Conservation (phyloP, 2,797 vertebrate species). For the Danio albolineatus region DNA sequence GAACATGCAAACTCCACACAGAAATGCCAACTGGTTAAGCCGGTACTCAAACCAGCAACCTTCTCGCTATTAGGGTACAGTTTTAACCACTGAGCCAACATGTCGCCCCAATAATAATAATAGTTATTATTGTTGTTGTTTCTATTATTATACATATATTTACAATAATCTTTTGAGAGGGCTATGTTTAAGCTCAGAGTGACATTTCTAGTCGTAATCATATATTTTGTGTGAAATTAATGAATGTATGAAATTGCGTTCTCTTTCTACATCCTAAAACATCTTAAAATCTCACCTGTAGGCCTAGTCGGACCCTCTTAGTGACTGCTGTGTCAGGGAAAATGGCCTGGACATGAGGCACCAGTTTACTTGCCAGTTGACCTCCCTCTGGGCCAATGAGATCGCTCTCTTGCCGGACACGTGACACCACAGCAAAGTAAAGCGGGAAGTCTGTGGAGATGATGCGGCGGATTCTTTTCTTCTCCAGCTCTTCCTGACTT, state of each 20-base stretch:
- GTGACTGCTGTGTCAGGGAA: slow-evolving; percentile 95
- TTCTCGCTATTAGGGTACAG: too few relatives aligned
- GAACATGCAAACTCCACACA: too few relatives aligned
- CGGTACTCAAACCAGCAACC: too few relatives aligned
- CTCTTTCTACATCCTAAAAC: background rate
- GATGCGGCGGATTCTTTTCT: slow-evolving; percentile 94
- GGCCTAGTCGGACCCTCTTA: slow-evolving; percentile 91
- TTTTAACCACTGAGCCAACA: too few relatives aligned
- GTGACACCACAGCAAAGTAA: slow-evolving; percentile 96
- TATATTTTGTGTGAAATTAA: background rate
- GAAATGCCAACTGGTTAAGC: too few relatives aligned
- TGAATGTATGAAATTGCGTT: background rate
- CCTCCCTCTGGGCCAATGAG: slow-evolving; percentile 94
- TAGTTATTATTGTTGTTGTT: too few relatives aligned
- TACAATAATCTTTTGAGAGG: background rate
- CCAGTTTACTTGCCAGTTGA: slow-evolving; percentile 86
- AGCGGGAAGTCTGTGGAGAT: slow-evolving; percentile 97
- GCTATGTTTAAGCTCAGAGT: background rate
- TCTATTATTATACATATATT: too few relatives aligned
- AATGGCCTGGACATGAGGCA: slow-evolving; percentile 92
- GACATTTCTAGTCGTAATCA: background rate
- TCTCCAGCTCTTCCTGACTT: slow-evolving; percentile 93
- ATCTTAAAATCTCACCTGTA: slow-evolving; percentile 84
- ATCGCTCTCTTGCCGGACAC: slow-evolving; percentile 93
- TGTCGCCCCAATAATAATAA: too few relatives aligned